phyloP scores from a whole-genome alignment of 2,888 invertebrate species.

The Scotopteryx bipunctaria region DNA sequence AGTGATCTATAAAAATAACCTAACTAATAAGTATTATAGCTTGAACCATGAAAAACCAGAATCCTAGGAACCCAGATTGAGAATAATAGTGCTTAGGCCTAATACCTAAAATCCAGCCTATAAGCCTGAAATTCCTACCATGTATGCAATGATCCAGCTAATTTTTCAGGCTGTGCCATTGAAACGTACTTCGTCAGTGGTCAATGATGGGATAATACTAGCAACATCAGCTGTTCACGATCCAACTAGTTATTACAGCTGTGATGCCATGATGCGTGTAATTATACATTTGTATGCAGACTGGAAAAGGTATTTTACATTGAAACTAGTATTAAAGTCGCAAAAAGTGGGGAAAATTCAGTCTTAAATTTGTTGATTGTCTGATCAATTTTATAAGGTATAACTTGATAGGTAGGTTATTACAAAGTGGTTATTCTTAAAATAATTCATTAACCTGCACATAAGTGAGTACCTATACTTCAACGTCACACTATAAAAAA shows the following conservation, averaged over 20 bases:
- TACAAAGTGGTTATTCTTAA: too few species aligned
- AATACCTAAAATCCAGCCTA: too few species aligned
- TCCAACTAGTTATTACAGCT: slow-evolving; percentile 6
- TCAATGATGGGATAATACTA: slow-evolving; percentile 12
- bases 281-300: slow-evolving; percentile 32
- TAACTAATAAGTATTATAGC: too few species aligned
- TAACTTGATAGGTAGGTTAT: too few species aligned
- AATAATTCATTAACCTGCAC: too few species aligned
- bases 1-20: too few species aligned
- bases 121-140: too few species aligned
- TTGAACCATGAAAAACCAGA: too few species aligned
- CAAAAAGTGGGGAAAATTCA: slow-evolving; percentile 16
- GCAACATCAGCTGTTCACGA: slow-evolving; percentile 24
- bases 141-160: not conserved
- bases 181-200: not conserved
- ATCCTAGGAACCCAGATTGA: too few species aligned
- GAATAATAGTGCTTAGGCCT: too few species aligned
- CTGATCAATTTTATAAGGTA: not conserved
- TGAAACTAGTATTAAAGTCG: slow-evolving; percentile 14
- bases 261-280: slow-evolving; percentile 19
- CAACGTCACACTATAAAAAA: too few species aligned
- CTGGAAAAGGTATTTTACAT: slow-evolving; percentile 45
- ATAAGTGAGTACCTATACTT: too few species aligned
- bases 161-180: not conserved
- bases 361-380: slow-evolving; percentile 4